Evolutionary conservation across 2,888 invertebrate genomes (phyloP), one percentile per base, ranked within the genome.

Genomic region (Myopa tessellatipennis): DNA sequence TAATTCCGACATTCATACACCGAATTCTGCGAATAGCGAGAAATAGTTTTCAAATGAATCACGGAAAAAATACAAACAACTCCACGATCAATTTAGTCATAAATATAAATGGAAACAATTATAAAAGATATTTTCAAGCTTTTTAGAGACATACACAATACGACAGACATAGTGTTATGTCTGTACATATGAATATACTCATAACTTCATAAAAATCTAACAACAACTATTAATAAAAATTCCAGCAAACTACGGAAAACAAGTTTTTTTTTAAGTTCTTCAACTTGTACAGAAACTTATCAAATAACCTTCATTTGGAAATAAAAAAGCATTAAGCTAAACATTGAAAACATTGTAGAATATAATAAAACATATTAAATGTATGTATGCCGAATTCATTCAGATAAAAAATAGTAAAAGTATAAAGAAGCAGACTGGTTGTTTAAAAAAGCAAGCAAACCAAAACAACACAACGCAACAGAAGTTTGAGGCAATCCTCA

Each of bases 11-110:
- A 67, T 67, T 67, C 38, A 67, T 26, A 26, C 26, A 36, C 12
- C 14, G 36, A 16, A 67, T 67, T 67, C 67, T 38, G 16, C 40
- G 67, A 67, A 67, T 16, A 67, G 36, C 67, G 40, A 67, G 8
- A 36, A 45, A 36, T 4, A 40, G 7, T n/a, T 67, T 67, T 34
- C 4, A 4, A 36, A 38, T 67, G 38, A 65, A 65, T 65, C 38
- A 38, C 65, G 26, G 18, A 12, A 36, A 45, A 45, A 45, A 45
- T 45, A 45, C 10, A 8, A 45, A 45, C 26, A 26, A 26, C 26
- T 26, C 26, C 26, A 26, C 26, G 3, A 45, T 45, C 45, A 6
- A 45, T 45, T 45, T 10, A 45, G 6, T 45, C 45, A 45, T 45
- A 1, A 45, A 45, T 8, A 3, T 45, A 45, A 10, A 45, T 45